These are phyloP conservation scores for Diogma glabrata DNA, from an alignment of 2,888 invertebrate genomes.

Conservation along the genomic window DNA sequence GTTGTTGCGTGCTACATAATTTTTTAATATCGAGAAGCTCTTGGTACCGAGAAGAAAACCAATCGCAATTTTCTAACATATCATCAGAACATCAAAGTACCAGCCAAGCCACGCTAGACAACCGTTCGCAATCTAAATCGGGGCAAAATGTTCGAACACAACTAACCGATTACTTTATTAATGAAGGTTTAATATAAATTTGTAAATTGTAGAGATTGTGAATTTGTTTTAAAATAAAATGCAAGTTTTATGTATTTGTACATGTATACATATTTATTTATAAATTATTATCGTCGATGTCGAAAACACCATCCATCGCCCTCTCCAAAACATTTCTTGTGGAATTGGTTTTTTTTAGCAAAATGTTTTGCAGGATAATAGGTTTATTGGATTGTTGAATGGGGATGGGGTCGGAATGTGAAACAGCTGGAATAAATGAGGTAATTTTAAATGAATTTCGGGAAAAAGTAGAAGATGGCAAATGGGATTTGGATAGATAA, in stretches of 20 bases:
- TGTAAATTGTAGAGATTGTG: no score
- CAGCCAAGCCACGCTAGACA: not conserved
- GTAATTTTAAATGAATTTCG: slow-evolving; percentile 1
- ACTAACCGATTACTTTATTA: not conserved
- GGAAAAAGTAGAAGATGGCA: not conserved
- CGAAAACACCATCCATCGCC: no score
- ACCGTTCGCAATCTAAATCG: not conserved
- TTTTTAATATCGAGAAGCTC: not conserved
- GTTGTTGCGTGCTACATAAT: not conserved
- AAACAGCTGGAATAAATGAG: not conserved
- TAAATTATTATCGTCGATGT: no score
- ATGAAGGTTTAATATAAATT: slow-evolving; percentile 1
- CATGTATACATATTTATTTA: no score
- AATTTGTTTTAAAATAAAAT: no score
- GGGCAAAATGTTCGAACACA: not conserved
- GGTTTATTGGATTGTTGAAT: not conserved
- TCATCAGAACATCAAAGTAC: not conserved
- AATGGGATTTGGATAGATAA: no score
- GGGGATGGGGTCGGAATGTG: not conserved
- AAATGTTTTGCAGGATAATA: not conserved
- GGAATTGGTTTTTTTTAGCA: not conserved
- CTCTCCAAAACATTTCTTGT: not conserved
- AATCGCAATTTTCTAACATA: not conserved
- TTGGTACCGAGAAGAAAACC: not conserved
- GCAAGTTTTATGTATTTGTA: no score